These are phyloP conservation scores for Formica aserva DNA, from an alignment of 2,888 invertebrate genomes.

Conservation along the genomic window DNA sequence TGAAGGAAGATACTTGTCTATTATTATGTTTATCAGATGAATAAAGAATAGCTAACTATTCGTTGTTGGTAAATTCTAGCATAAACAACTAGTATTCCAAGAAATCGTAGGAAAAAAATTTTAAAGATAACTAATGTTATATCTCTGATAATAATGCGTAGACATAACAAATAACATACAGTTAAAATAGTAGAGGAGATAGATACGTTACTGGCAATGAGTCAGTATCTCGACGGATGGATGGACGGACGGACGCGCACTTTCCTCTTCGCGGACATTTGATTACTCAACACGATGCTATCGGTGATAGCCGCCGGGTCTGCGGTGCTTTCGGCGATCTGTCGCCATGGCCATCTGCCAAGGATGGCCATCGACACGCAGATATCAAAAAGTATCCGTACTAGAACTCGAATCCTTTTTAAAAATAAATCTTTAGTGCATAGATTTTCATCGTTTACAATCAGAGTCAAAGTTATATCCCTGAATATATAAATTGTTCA, in stretches of 20 bases:
- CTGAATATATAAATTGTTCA: not conserved
- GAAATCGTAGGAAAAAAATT: not conserved
- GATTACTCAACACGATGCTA: conserved; percentile 49
- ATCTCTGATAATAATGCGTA: not conserved
- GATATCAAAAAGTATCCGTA: not conserved
- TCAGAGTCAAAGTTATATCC: not conserved
- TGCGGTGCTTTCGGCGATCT: conserved; percentile 8
- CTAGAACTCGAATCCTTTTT: not conserved
- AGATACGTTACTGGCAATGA: conserved; percentile 59
- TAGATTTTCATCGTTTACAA: not conserved
- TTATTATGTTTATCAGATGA: not conserved
- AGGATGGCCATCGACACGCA: conserved; percentile 20
- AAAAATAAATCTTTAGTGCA: not conserved
- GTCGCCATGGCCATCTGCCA: conserved; percentile 11
- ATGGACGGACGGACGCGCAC: not conserved
- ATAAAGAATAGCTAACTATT: not conserved
- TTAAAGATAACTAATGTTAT: not conserved
- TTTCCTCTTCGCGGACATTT: conserved; percentile 50
- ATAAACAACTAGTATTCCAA: too few species aligned
- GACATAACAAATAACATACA: not conserved
- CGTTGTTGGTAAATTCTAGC: not conserved
- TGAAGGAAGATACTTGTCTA: not conserved
- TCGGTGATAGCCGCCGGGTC: conserved; percentile 18
- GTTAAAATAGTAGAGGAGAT: not conserved
- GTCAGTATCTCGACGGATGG: conserved; percentile 54